Percentiles rank a stretch among this genome's conserved stretches.
Conservation (phyloP, 1,140 invertebrate genomes). For the Theocolax elegans region DNA sequence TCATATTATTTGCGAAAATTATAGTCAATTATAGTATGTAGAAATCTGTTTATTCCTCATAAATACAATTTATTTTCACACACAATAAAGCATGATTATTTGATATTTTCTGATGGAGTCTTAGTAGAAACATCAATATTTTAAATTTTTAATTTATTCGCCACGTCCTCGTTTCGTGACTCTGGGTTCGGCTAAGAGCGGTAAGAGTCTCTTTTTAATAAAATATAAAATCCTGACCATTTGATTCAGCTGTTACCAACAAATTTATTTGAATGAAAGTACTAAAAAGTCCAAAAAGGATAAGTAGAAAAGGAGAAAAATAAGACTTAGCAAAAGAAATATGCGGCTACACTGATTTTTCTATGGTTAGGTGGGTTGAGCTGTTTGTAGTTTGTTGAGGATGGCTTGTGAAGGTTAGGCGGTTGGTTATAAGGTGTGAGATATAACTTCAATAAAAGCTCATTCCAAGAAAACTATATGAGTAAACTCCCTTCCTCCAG, state of each 20-base stretch:
- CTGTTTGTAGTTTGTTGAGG: not conserved
- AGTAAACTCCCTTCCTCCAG: not conserved
- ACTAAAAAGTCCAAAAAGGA: not conserved
- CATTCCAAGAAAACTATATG: not conserved
- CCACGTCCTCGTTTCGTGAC: conserved; percentile 1
- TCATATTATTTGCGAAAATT: too few relatives aligned
- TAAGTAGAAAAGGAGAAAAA: not conserved
- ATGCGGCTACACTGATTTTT: conserved; percentile 4
- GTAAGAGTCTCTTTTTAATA: conserved; percentile 5
- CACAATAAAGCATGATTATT: too few relatives aligned
- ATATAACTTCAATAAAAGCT: not conserved
- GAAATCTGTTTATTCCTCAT: too few relatives aligned
- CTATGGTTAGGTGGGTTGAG: not conserved
- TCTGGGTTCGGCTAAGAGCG: conserved; percentile 1
- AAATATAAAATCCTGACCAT: conserved; percentile 5
- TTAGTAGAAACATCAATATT: too few relatives aligned
- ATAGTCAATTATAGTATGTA: too few relatives aligned
- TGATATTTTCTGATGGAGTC: too few relatives aligned
- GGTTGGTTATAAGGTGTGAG: not conserved
- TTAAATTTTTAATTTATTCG: too few relatives aligned
- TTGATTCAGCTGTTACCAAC: not conserved
- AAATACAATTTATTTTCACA: too few relatives aligned
- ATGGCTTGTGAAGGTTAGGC: not conserved
- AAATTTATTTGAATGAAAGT: conserved; percentile 3
- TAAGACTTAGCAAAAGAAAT: conserved; percentile 2